Conservation (phyloP, 2,888 invertebrate species). For the Branchinecta sandiegonensis region DNA sequence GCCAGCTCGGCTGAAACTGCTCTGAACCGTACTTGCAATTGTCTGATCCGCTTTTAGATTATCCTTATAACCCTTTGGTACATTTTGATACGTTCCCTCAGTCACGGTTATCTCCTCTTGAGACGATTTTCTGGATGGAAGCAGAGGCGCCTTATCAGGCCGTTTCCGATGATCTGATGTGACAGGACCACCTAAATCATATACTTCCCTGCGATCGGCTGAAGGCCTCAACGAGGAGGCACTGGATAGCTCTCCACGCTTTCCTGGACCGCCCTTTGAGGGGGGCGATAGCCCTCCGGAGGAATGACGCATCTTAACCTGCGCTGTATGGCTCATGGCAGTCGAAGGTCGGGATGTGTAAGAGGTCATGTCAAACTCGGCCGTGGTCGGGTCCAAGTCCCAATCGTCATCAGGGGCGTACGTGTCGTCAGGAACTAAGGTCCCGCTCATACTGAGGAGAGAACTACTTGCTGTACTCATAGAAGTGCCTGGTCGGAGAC, state of each 20-base stretch:
- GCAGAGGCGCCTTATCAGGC: neutral
- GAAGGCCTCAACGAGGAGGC: neutral
- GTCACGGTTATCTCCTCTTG: neutral
- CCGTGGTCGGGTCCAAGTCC: neutral
- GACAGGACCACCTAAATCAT: no score
- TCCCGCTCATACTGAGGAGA: slow-evolving; percentile 11
- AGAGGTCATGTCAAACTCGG: slow-evolving; percentile 1
- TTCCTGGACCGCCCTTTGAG: neutral
- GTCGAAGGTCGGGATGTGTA: neutral
- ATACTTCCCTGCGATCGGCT: neutral
- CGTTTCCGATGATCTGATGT: no score
- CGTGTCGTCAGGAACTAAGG: neutral
- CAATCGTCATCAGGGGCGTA: neutral
- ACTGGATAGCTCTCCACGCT: neutral
- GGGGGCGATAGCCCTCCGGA: neutral
- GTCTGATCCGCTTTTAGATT: neutral
- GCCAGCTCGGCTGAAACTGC: neutral
- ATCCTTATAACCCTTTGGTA: neutral
- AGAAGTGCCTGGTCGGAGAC: neutral
- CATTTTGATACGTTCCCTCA: neutral
- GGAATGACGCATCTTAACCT: neutral
- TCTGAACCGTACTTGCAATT: neutral
- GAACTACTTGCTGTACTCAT: neutral
- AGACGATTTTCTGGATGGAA: neutral
- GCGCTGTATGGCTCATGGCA: neutral